phyloP scores from a whole-genome alignment of 2,113 vertebrate species.

The Genyomyrus donnyi region DNA sequence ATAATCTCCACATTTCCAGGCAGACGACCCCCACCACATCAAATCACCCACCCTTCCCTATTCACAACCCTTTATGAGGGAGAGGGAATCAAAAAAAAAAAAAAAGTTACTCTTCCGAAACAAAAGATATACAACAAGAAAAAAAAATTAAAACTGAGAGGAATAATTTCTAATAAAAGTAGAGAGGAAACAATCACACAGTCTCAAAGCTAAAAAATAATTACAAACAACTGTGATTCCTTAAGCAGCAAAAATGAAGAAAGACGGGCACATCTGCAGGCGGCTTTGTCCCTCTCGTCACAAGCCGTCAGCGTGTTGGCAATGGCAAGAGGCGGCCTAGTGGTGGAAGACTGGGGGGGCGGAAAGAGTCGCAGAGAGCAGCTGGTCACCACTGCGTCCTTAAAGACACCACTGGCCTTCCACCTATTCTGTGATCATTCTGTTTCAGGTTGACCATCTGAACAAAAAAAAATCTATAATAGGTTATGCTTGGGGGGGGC shows the following conservation, averaged over 20 bases:
- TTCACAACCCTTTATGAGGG: constrained; percentile 9
- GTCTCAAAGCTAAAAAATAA: constrained; percentile 57
- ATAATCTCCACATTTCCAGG: neutral
- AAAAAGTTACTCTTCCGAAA: constrained; percentile 45
- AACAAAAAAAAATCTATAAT: neutral
- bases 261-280: constrained; percentile 25
- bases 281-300: constrained; percentile 14
- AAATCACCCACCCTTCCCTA: constrained; percentile 21
- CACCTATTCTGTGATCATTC: neutral
- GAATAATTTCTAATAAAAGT: constrained; percentile 32
- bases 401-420: neutral
- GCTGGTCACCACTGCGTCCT: constrained; percentile 15
- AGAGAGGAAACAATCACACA: constrained; percentile 31
- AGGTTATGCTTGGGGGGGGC: neutral
- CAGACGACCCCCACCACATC: constrained; percentile 20
- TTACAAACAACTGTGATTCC: constrained; percentile 56
- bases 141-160: constrained; percentile 46
- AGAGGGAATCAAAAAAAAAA: neutral
- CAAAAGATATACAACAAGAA: constrained; percentile 62
- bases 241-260: constrained; percentile 46
- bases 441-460: neutral
- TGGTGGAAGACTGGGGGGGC: constrained; percentile 29
- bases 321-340: constrained; percentile 25
- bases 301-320: constrained; percentile 22
- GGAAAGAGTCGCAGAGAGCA: neutral